phyloP scores from a whole-genome alignment of 2,888 invertebrate genomes.

The Penaeus monodon region DNA sequence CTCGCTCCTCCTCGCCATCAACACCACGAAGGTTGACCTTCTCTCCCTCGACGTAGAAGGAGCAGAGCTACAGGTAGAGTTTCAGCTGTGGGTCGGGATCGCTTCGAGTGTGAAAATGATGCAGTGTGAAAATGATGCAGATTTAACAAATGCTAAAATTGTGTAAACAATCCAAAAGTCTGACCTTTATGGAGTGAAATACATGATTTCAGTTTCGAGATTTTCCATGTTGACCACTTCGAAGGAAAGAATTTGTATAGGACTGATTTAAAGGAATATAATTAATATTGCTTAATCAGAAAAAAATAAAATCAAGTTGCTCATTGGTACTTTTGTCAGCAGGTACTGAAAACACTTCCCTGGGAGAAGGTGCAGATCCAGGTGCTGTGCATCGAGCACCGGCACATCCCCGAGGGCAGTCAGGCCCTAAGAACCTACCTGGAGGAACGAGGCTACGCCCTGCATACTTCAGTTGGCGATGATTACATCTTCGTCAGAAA shows the following conservation, averaged over 20 bases:
- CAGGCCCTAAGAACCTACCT: conserved; percentile 48
- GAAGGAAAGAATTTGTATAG: no score
- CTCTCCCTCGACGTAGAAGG: conserved; percentile 78
- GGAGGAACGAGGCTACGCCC: conserved; percentile 44
- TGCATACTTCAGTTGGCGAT: conserved; percentile 40
- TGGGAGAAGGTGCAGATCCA: conserved; percentile 54
- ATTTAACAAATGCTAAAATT: no score
- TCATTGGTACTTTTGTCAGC: background rate
- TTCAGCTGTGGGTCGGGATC: background rate
- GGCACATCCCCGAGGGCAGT: conserved; percentile 52
- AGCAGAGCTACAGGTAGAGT: conserved; percentile 70
- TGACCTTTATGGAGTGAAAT: no score
- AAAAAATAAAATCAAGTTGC: no score
- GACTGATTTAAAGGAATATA: no score
- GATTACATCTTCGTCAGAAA: conserved; percentile 51
- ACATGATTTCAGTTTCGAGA: no score
- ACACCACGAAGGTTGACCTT: conserved; percentile 79
- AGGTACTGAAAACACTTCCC: conserved; percentile 60
- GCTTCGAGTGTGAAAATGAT: background rate
- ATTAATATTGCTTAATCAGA: no score
- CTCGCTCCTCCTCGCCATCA: conserved; percentile 83
- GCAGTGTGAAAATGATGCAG: no score
- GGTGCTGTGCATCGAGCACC: conserved; percentile 55
- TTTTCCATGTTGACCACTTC: no score
- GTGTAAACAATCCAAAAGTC: no score